Percentiles rank a stretch among this genome's conserved stretches.
These are phyloP conservation scores for Eucriotettix oculatus DNA, from an alignment of 2,888 invertebrate genomes.

Conservation along the genomic window DNA sequence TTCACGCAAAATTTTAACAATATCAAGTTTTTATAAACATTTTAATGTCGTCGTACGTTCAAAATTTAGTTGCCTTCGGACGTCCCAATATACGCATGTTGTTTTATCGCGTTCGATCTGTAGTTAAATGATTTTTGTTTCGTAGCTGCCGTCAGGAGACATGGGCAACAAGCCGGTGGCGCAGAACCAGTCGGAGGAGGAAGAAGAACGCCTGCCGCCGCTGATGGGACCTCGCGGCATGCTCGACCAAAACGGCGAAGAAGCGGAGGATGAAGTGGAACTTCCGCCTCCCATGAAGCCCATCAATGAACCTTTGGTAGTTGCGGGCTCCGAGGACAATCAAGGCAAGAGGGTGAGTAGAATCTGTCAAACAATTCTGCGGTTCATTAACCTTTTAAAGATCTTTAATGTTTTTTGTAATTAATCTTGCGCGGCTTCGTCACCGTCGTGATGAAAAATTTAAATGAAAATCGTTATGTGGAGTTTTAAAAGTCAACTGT, in stretches of 20 bases:
- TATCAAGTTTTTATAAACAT: too few relatives aligned
- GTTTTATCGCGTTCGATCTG: too few relatives aligned
- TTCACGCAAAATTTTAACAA: too few relatives aligned
- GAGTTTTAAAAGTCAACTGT: too few relatives aligned
- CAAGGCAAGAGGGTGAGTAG: conserved; percentile 41
- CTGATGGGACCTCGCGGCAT: conserved; percentile 18
- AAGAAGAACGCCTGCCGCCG: conserved; percentile 19
- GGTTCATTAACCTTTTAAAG: too few relatives aligned
- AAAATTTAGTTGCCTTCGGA: too few relatives aligned
- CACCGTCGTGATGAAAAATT: too few relatives aligned
- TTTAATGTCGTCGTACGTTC: too few relatives aligned
- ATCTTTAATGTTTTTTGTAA: too few relatives aligned
- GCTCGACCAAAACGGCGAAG: conserved; percentile 36
- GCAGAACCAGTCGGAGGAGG: conserved; percentile 18
- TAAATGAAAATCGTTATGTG: too few relatives aligned
- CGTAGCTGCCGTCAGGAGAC: conserved; percentile 30
- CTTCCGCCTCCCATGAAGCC: conserved; percentile 93
- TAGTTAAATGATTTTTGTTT: background rate
- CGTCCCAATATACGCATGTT: too few relatives aligned
- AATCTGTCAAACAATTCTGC: background rate
- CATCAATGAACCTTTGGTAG: conserved; percentile 53
- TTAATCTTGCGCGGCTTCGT: too few relatives aligned
- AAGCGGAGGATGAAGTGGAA: conserved; percentile 60
- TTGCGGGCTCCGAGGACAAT: conserved; percentile 28
- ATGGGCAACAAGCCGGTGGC: conserved; percentile 34